Evolutionary conservation across 2,113 vertebrate genomes (phyloP).

Genomic region (Oophaga pumilio): DNA sequence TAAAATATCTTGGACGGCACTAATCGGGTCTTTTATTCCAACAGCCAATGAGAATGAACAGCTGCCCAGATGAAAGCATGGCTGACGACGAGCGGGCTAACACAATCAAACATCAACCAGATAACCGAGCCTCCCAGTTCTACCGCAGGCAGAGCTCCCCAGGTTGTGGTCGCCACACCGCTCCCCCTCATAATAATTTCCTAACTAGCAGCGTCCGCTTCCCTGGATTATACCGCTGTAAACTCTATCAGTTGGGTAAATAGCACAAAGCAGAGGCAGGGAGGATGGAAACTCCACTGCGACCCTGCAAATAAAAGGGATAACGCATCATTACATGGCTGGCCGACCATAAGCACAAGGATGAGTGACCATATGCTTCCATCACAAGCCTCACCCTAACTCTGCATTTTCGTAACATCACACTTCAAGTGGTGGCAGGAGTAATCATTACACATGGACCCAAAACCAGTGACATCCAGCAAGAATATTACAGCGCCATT

Average conservation of each 20-base stretch:
- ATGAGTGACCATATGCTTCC: not conserved
- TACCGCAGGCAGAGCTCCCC: slow-evolving; percentile 87
- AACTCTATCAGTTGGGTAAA: slow-evolving; percentile 72
- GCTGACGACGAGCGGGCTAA: slow-evolving; percentile 81
- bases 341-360: not conserved
- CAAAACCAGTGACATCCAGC: too few species aligned
- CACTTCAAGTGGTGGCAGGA: not conserved
- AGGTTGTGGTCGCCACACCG: slow-evolving; percentile 75
- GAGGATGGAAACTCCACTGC: slow-evolving; percentile 25
- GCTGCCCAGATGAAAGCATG: slow-evolving; percentile 80
- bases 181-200: slow-evolving; percentile 71
- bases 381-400: not conserved
- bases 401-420: not conserved
- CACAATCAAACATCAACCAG: slow-evolving; percentile 86
- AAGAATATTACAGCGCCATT: not conserved
- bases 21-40: not conserved
- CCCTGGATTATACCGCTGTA: slow-evolving; percentile 74
- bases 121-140: slow-evolving; percentile 74
- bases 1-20: too few species aligned
- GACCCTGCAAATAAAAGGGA: not conserved
- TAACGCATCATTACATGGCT: not conserved
- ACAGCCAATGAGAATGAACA: slow-evolving; percentile 82
- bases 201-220: slow-evolving; percentile 84
- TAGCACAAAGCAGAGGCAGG: slow-evolving; percentile 27
- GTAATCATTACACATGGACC: not conserved